phyloP scores from a whole-genome alignment of 2,113 vertebrate genomes.

The Pelecanoides urinatrix region DNA sequence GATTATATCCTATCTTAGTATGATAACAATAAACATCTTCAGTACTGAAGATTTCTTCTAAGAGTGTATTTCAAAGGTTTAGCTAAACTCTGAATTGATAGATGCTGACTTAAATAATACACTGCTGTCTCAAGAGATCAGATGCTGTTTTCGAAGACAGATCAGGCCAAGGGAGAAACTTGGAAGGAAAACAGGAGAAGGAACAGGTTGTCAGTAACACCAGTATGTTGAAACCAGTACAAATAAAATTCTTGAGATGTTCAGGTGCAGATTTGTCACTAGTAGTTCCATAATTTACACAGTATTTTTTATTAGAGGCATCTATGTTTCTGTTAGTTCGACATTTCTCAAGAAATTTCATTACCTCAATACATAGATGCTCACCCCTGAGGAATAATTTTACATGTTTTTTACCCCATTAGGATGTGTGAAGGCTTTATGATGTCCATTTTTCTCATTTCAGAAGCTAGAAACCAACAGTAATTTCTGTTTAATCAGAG shows the following conservation, averaged over 20 bases:
- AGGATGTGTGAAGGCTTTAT: neutral
- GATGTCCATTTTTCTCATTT: neutral
- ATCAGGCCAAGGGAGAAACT: neutral
- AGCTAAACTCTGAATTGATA: neutral
- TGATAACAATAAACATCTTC: neutral
- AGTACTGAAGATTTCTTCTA: neutral
- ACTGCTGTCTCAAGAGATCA: neutral
- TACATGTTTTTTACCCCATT: neutral
- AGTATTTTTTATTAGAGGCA: neutral
- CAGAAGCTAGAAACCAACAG: neutral
- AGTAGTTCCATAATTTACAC: neutral
- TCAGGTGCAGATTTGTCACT: neutral
- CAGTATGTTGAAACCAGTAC: neutral
- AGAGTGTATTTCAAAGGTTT: neutral
- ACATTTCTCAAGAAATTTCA: neutral
- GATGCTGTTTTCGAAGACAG: neutral
- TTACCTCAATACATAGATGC: neutral
- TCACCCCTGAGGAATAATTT: neutral
- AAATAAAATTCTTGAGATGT: neutral
- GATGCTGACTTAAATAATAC: neutral
- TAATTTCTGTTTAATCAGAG: neutral
- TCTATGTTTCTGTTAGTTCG: neutral
- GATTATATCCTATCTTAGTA: neutral
- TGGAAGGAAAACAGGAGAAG: neutral
- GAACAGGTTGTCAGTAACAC: neutral